Evolutionary conservation across 2,113 vertebrate genomes (phyloP).

Genomic region (Indicator maculatus): DNA sequence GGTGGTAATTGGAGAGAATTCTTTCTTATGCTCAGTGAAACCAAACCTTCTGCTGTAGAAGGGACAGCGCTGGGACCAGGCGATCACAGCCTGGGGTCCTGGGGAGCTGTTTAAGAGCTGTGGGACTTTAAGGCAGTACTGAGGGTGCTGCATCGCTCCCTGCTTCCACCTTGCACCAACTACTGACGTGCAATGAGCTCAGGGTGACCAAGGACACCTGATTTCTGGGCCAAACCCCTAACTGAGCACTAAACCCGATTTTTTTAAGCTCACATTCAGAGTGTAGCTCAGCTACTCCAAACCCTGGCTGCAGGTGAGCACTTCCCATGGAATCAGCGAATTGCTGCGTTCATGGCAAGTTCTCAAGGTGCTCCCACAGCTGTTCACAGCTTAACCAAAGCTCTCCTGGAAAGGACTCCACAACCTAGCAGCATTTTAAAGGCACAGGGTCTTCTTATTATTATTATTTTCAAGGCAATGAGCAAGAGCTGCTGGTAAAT

Average conservation of each 20-base stretch:
- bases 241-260: background rate
- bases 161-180: background rate
- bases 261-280: background rate
- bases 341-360: background rate
- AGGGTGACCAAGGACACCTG: background rate
- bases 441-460: background rate
- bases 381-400: background rate
- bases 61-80: accelerated
- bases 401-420: background rate
- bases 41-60: background rate
- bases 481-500: background rate
- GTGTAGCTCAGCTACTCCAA: background rate
- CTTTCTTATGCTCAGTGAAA: background rate
- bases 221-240: background rate
- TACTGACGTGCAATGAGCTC: background rate
- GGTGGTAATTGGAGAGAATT: background rate
- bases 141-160: background rate
- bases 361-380: background rate
- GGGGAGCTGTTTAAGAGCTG: background rate
- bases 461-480: background rate
- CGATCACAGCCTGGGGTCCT: background rate
- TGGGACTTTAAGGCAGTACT: too few species aligned
- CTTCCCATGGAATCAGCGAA: background rate
- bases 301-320: background rate
- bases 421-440: background rate